Conservation (phyloP, 2,888 invertebrate species). For the Tolmerus cingulatus region DNA sequence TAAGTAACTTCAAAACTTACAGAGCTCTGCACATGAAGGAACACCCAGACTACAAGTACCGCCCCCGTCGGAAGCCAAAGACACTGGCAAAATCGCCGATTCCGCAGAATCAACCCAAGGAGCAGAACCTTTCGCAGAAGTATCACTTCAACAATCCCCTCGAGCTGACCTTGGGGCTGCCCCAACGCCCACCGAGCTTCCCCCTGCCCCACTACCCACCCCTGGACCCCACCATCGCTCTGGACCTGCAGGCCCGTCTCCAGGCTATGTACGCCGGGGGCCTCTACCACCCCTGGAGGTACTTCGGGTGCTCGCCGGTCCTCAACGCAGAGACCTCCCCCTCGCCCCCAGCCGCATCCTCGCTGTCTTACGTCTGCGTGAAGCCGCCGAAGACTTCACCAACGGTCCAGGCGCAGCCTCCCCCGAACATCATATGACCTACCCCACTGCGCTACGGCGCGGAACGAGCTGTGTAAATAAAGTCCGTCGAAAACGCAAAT, state of each 20-base stretch:
- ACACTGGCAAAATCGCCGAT: constrained; percentile 73
- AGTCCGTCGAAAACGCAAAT: neutral
- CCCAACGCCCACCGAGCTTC: constrained; percentile 54
- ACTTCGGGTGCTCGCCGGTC: constrained; percentile 59
- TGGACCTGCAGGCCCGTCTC: constrained; percentile 62
- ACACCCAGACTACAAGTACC: constrained; percentile 91
- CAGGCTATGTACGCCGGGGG: constrained; percentile 62
- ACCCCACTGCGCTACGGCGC: constrained; percentile 64
- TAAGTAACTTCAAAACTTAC: constrained; percentile 53
- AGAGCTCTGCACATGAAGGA: constrained; percentile 94
- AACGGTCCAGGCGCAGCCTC: constrained; percentile 51
- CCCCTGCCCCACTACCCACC: constrained; percentile 58
- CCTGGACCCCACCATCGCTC: constrained; percentile 61
- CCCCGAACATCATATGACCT: constrained; percentile 64
- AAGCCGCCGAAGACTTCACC: constrained; percentile 62
- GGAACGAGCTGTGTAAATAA: constrained; percentile 58
- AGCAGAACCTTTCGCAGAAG: constrained; percentile 52
- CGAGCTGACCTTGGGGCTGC: constrained; percentile 59
- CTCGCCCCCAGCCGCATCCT: constrained; percentile 56
- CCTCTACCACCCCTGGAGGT: constrained; percentile 63
- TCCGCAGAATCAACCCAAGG: constrained; percentile 54
- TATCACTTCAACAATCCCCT: constrained; percentile 61
- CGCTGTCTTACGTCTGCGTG: constrained; percentile 54
- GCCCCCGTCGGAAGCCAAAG: constrained; percentile 87
- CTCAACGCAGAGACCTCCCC: constrained; percentile 61